phyloP scores from a whole-genome alignment of 2,797 vertebrate species.

The Microhierax caerulescens region DNA sequence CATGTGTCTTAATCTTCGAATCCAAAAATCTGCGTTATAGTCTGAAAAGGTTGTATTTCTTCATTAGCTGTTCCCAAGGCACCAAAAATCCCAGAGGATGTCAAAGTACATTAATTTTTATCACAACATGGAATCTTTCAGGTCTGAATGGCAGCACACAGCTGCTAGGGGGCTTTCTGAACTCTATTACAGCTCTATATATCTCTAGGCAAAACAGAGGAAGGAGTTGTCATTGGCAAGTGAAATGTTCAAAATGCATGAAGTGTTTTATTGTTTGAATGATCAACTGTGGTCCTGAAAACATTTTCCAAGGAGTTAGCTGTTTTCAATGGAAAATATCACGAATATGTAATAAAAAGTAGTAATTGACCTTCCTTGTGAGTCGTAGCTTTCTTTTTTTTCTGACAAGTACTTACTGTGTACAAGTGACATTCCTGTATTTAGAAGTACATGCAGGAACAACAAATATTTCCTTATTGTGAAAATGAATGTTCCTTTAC shows the following conservation, averaged over 20 bases:
- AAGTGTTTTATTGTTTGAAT: conserved; percentile 59
- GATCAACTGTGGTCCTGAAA: conserved; percentile 12
- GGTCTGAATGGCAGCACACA: conserved; percentile 91
- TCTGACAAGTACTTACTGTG: background rate
- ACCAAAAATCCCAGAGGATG: conserved; percentile 85
- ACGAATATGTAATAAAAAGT: background rate
- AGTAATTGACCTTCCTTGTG: background rate
- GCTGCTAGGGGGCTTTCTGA: conserved; percentile 87
- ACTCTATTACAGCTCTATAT: conserved; percentile 84
- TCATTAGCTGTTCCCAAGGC: conserved; percentile 86
- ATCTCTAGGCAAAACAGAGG: conserved; percentile 82
- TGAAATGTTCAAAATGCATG: conserved; percentile 75
- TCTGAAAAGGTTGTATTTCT: conserved; percentile 86
- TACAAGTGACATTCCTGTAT: background rate
- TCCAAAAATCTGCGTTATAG: conserved; percentile 48
- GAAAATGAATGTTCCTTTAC: background rate
- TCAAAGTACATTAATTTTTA: conserved; percentile 94
- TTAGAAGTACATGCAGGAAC: background rate
- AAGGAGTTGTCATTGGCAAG: conserved; percentile 83
- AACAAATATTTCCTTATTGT: background rate
- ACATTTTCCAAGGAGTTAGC: conserved; percentile 6
- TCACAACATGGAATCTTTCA: conserved; percentile 88
- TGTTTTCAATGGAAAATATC: background rate
- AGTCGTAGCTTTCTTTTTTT: background rate
- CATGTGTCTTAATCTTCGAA: background rate